phyloP scores from a whole-genome alignment of 2,888 invertebrate species.

The Crocallis elinguaria region DNA sequence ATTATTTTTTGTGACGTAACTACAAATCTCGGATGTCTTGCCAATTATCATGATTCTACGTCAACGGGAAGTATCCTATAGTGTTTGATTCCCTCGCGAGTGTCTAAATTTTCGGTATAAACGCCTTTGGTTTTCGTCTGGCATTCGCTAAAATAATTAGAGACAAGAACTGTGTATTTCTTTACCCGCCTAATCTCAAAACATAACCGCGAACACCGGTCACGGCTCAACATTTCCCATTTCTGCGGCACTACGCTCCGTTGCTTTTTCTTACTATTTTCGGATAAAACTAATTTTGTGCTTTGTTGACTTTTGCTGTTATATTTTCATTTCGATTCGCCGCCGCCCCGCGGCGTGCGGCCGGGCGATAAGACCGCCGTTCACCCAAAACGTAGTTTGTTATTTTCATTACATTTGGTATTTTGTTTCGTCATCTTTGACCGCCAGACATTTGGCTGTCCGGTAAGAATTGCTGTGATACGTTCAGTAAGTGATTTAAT shows the following conservation, averaged over 20 bases:
- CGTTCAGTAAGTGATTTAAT: too few relatives aligned
- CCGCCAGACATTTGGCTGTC: neutral
- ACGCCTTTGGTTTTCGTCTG: too few relatives aligned
- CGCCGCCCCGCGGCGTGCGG: conserved; percentile 46
- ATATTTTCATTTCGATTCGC: conserved; percentile 71
- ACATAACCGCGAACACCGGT: conserved; percentile 29
- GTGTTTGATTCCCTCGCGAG: too few relatives aligned
- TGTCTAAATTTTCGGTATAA: too few relatives aligned
- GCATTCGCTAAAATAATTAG: neutral
- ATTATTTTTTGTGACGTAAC: too few relatives aligned
- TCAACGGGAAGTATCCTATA: too few relatives aligned
- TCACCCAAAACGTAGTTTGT: conserved; percentile 43
- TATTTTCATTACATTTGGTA: conserved; percentile 30
- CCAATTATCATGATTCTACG: too few relatives aligned
- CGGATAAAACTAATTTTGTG: conserved; percentile 81
- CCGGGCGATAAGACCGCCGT: conserved; percentile 48
- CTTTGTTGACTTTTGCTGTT: conserved; percentile 76
- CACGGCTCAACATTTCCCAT: conserved; percentile 50
- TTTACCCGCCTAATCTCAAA: conserved; percentile 8
- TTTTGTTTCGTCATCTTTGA: neutral
- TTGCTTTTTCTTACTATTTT: conserved; percentile 69
- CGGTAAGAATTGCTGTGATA: neutral
- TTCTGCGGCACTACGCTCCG: conserved; percentile 57
- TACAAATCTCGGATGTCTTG: too few relatives aligned
- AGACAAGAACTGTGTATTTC: neutral